Evolutionary conservation across 2,888 invertebrate species (phyloP).

Genomic region (Polyploca ridens): DNA sequence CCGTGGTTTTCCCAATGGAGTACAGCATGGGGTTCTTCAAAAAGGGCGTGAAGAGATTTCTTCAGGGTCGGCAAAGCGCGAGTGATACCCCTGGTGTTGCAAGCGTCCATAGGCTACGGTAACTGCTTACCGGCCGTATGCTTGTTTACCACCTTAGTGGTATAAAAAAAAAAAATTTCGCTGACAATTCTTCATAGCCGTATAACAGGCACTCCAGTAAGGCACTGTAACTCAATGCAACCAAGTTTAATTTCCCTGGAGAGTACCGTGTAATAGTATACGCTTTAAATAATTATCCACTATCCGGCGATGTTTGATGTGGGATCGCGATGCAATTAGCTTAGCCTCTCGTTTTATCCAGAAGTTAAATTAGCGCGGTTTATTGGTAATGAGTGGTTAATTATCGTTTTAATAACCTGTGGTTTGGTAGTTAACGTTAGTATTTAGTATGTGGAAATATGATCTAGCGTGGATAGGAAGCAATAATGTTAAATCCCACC

Average conservation of each 20-base stretch:
- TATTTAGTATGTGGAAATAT: no score
- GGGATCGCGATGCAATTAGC: conserved; percentile 26
- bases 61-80: no score
- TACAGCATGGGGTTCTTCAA: no score
- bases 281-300: conserved; percentile 48
- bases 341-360: conserved; percentile 19
- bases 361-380: background rate
- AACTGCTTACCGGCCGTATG: no score
- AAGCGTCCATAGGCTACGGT: no score
- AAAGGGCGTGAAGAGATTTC: no score
- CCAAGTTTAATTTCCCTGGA: conserved; percentile 48
- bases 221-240: conserved; percentile 28
- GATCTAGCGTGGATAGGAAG: no score
- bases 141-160: no score
- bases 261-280: conserved; percentile 37
- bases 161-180: background rate
- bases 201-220: conserved; percentile 11
- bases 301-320: conserved; percentile 22
- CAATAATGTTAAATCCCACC: no score
- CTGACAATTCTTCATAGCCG: background rate
- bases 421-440: no score
- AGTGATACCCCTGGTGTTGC: no score
- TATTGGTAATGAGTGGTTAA: background rate
- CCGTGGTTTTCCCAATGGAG: no score
- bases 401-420: background rate